phyloP scores from a whole-genome alignment of 2,888 invertebrate genomes.

The Tridacna crocea region DNA sequence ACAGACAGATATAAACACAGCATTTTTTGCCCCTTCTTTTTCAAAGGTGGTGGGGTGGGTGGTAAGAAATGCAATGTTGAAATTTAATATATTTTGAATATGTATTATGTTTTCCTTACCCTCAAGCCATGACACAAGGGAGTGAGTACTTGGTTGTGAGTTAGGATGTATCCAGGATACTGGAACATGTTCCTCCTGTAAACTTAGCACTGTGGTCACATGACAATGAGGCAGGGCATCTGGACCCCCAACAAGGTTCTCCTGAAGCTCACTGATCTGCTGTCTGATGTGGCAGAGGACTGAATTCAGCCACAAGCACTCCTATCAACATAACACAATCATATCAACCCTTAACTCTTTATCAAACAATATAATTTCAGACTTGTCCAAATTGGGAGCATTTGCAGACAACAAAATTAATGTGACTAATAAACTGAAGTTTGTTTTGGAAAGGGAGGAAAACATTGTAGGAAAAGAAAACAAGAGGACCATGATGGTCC shows the following conservation, averaged over 20 bases:
- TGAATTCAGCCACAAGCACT: slow-evolving; percentile 82
- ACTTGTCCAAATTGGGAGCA: no score
- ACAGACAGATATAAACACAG: no score
- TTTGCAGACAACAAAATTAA: no score
- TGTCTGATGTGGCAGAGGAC: slow-evolving; percentile 81
- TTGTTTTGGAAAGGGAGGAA: no score
- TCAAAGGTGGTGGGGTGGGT: no score
- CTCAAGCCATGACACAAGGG: slow-evolving; percentile 80
- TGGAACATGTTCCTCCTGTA: slow-evolving; percentile 81
- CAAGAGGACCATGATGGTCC: no score
- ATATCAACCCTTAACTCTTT: not conserved
- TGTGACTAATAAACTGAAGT: no score
- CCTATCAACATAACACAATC: slow-evolving; percentile 68
- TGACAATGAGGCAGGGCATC: slow-evolving; percentile 75
- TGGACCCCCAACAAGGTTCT: slow-evolving; percentile 76
- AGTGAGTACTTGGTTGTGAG: slow-evolving; percentile 81
- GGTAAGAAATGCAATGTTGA: no score
- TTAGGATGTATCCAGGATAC: slow-evolving; percentile 82
- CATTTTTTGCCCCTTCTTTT: no score
- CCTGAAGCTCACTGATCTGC: slow-evolving; percentile 77
- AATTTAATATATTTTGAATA: no score
- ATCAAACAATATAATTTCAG: no score
- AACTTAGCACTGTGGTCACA: slow-evolving; percentile 70
- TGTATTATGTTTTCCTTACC: slow-evolving; percentile 63
- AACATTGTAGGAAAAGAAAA: no score